These are phyloP conservation scores for Chitala chitala DNA, from an alignment of 2,113 vertebrate species.

Conservation along the genomic window DNA sequence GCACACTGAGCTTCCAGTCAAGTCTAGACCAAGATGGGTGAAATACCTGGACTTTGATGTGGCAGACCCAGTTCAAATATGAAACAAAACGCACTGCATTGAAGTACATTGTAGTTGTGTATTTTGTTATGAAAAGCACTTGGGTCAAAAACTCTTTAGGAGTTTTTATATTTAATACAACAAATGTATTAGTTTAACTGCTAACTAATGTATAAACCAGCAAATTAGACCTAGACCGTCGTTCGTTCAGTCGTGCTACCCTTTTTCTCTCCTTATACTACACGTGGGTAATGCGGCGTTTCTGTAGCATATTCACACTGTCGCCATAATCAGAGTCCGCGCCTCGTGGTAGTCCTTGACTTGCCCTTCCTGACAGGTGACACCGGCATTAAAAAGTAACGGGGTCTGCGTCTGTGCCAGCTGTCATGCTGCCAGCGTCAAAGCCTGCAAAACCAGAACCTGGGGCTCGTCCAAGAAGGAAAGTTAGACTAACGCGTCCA, in stretches of 20 bases:
- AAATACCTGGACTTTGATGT: too few relatives aligned
- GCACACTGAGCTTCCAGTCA: too few relatives aligned
- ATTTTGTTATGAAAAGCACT: neutral
- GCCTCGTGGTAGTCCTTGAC: neutral
- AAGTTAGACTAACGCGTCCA: conserved; percentile 58
- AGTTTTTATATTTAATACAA: neutral
- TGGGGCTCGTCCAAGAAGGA: conserved; percentile 44
- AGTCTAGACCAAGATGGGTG: too few relatives aligned
- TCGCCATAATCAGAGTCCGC: neutral
- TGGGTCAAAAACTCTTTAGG: too few relatives aligned
- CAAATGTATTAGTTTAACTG: neutral
- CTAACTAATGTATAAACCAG: neutral
- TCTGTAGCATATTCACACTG: neutral
- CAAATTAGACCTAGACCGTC: too few relatives aligned
- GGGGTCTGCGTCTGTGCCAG: conserved; percentile 41
- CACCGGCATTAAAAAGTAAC: conserved; percentile 61
- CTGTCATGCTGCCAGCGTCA: conserved; percentile 25
- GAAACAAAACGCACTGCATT: too few relatives aligned
- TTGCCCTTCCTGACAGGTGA: conserved; percentile 36
- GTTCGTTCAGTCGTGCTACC: neutral
- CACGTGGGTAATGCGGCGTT: neutral
- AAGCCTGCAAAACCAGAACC: conserved; percentile 50
- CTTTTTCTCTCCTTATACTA: too few relatives aligned
- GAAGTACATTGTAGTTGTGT: too few relatives aligned
- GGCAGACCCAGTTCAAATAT: too few relatives aligned